Evolutionary conservation across 2,797 vertebrate genomes (phyloP), one percentile per base, ranked within the genome.

Genomic region (Gastrophryne carolinensis): DNA sequence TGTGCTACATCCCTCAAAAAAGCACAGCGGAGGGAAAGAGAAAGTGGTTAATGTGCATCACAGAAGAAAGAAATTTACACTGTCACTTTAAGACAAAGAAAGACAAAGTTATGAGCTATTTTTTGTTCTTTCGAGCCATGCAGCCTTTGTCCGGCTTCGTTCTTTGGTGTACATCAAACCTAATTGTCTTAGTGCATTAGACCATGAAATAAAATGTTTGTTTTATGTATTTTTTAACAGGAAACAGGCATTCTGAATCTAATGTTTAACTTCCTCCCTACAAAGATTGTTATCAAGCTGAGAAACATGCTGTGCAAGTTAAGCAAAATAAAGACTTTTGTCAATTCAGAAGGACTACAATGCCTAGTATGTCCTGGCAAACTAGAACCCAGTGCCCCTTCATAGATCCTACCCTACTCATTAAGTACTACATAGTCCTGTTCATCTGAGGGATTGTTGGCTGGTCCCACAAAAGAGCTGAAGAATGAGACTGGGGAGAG

Each of bases 151-250:
- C 41, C 50, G 24, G 84, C 24, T 29, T 49, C 34, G 35, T n/a
- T 41, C 37, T 8, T 13, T 19, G 24, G 58, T 57, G 58, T 71
- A 47, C 39, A 47, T 47, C 60, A 71, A 19, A 58, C 39, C 17
- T 60, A 12, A 44, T 58, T 71, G 39, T 71, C 54, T 37, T 39
- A 35, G 52, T 54, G 50, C 65, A 68, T 68, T 68, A 68, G 65
- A 68, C 49, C 49, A 23, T 68, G 65, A 39, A 53, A 66, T 66
- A 66, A 66, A 68, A 68, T 37, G 65, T 54, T 68, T 35, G 52
- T 68, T 68, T 68, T 68, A n/a, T 68, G 23, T 7, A 53, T 68
- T 54, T 53, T n/a, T 17, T 68, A 68, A 68, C 49, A 68, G 65
- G 65, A 54, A 68, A 37, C 65, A 68, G 65, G 35, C 63, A 24